Evolutionary conservation across 2,888 invertebrate genomes (phyloP).

Genomic region (Cheiracanthium punctorium): DNA sequence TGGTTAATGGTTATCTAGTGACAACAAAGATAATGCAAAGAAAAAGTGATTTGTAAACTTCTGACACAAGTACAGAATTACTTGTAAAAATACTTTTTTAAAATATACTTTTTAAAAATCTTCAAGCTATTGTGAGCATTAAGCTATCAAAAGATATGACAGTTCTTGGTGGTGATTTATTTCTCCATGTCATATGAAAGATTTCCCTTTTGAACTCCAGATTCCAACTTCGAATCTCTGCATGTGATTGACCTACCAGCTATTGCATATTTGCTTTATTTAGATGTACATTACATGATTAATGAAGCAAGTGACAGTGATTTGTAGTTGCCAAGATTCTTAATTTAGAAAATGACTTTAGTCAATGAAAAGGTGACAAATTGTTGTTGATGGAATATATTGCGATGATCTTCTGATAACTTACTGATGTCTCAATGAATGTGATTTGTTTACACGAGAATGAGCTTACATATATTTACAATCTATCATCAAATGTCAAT

Average conservation of each 20-base stretch:
- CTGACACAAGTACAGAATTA: too few relatives aligned
- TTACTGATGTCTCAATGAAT: neutral
- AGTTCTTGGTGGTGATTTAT: constrained; percentile 25
- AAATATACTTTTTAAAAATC: too few relatives aligned
- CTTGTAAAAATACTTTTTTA: too few relatives aligned
- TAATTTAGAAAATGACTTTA: constrained; percentile 16
- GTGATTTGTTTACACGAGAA: neutral
- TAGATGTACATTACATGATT: constrained; percentile 32
- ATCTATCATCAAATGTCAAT: too few relatives aligned
- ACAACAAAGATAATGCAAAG: too few relatives aligned
- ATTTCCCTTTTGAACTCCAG: constrained; percentile 7
- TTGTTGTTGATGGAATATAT: neutral
- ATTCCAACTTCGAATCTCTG: constrained; percentile 21
- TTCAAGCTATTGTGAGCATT: too few relatives aligned
- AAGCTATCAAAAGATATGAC: constrained; percentile 40
- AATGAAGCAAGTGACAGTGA: constrained; percentile 51
- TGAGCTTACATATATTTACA: too few relatives aligned
- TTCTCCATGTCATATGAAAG: constrained; percentile 1
- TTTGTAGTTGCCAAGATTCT: constrained; percentile 43
- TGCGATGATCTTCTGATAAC: neutral
- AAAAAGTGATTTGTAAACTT: too few relatives aligned
- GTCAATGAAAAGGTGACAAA: constrained; percentile 29
- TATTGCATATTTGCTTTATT: constrained; percentile 23
- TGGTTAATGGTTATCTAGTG: too few relatives aligned
- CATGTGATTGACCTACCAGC: constrained; percentile 37